Evolutionary conservation across 2,888 invertebrate genomes (phyloP).

Genomic region (Leptinotarsa juncta): DNA sequence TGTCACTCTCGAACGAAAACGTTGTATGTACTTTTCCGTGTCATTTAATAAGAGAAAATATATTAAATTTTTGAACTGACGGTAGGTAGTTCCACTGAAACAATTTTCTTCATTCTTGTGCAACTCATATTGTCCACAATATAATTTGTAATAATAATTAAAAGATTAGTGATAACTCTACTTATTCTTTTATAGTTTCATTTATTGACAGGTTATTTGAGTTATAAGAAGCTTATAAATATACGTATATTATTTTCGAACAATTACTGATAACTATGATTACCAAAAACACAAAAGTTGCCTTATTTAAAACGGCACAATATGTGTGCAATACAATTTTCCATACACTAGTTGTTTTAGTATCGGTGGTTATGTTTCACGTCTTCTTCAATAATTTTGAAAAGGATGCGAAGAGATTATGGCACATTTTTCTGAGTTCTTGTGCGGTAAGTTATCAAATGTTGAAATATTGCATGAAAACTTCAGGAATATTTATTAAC

Average conservation of each 20-base stretch:
- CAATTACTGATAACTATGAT: conserved; percentile 25
- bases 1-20: no score
- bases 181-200: background rate
- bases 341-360: conserved; percentile 53
- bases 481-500: background rate
- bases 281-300: conserved; percentile 31
- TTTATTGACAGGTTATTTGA: background rate
- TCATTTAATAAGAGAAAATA: no score
- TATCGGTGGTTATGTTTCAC: conserved; percentile 54
- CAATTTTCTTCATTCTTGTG: no score
- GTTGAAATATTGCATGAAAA: conserved; percentile 1
- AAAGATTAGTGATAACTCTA: no score
- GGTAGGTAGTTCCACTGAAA: no score
- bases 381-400: conserved; percentile 49
- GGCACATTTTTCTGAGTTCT: conserved; percentile 54
- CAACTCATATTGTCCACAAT: no score
- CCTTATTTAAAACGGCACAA: conserved; percentile 37
- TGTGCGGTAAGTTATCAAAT: conserved; percentile 54
- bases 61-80: no score
- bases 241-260: background rate
- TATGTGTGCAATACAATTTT: conserved; percentile 53
- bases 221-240: conserved; percentile 11
- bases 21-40: no score
- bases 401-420: conserved; percentile 42
- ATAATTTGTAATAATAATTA: no score